Conservation (phyloP, 2,113 vertebrate species). For the Amphilophus citrinellus region DNA sequence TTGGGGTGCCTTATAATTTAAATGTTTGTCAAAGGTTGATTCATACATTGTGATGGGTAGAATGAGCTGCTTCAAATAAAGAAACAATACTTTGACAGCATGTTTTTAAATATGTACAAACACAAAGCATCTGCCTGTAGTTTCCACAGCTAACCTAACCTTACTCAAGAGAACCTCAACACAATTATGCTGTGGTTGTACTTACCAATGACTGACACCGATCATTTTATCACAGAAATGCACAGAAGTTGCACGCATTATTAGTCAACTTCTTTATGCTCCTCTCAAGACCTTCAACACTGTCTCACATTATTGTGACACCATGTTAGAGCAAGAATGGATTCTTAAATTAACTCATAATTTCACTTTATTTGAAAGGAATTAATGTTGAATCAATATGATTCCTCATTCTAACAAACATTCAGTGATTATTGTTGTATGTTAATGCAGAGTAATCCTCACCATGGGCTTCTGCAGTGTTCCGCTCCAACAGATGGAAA, state of each 20-base stretch:
- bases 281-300: neutral
- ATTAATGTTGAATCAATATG: slow-evolving; percentile 39
- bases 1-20: slow-evolving; percentile 94
- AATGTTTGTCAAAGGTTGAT: slow-evolving; percentile 91
- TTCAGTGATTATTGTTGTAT: neutral
- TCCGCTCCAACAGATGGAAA: neutral
- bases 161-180: neutral
- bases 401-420: slow-evolving; percentile 37
- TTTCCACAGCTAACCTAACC: neutral
- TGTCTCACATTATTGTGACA: neutral
- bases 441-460: neutral
- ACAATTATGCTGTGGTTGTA: neutral
- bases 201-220: neutral
- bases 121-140: neutral
- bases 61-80: slow-evolving; percentile 92
- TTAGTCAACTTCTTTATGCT: neutral
- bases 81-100: slow-evolving; percentile 51
- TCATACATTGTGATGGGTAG: slow-evolving; percentile 87
- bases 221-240: neutral
- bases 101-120: neutral
- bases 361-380: slow-evolving; percentile 57
- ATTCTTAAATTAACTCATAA: neutral
- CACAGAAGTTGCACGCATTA: neutral
- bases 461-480: slow-evolving; percentile 11
- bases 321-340: neutral